Base-by-base conservation (phyloP, 2,888 invertebrate genomes). In the Anorthoa munda region DNA sequence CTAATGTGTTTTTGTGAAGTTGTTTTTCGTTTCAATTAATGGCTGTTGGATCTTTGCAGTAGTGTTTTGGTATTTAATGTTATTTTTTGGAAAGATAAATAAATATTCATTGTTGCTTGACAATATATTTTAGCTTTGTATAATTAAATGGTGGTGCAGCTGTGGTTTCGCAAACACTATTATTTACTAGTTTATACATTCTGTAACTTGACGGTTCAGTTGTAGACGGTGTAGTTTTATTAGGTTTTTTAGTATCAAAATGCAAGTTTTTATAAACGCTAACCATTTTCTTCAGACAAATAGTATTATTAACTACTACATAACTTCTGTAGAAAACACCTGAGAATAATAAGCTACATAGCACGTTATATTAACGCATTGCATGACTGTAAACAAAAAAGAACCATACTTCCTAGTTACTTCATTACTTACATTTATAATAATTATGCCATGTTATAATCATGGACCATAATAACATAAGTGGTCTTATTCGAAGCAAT, bases 1-100 rank as follows among this genome's bases (percentile, higher is more conserved):
- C 26, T 58, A 72, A 61, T 56, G 59, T 73, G 31, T 72, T 73
- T 75, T 81, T 77, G 66, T 59, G 48, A 76, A 65, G 26, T 75
- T 56, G 46, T 80, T 66, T 70, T 26, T 21, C 4, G 23, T 50
- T 50, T 78, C 60, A 18, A n/a, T 18, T 39, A 56, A 23, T 21
- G 66, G 17, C 13, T 45, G 45, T 73, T 77, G 66, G 31, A 55
- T 63, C 66, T 79, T 55, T 74, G 39, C 31, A 12, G 53, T 50
- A 26, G n/a, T 21, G 18, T 56, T 63, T 55, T 64, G 50, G 21
- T 53, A 53, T 72, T 21, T 18, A n/a, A 26, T 1, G 18, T 46
- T 0, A 45, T 21, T 72, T 45, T 18, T 1, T 11, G 17, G 4
- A 17, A 23, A 69, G 23, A 12, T 69, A 23, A 58, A 31, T 21